phyloP scores from a whole-genome alignment of 2,797 vertebrate species.

The Gymnodraco acuticeps region DNA sequence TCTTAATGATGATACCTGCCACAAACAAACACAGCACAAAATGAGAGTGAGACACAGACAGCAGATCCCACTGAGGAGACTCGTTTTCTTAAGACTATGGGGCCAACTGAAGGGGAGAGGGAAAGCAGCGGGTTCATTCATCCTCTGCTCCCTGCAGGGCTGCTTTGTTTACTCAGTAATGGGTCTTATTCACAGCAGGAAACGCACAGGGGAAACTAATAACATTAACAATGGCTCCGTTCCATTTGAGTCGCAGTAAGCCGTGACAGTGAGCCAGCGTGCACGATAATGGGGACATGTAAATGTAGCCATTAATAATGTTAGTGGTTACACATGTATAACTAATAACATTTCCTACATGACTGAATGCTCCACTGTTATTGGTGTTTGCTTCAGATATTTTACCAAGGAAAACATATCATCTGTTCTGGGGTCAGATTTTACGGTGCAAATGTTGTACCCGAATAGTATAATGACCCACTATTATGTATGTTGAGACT shows the following conservation, averaged over 20 bases:
- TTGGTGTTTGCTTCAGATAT: background rate
- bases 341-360: conserved; percentile 3
- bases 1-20: conserved; percentile 96
- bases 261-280: background rate
- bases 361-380: background rate
- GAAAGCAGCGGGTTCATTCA: background rate
- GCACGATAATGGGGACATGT: background rate
- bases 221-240: background rate
- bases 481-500: too few species aligned
- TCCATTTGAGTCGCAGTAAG: background rate
- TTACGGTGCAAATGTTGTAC: too few species aligned
- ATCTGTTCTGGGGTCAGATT: background rate
- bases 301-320: background rate
- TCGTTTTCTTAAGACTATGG: background rate
- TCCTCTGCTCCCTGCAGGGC: background rate
- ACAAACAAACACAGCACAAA: conserved; percentile 27
- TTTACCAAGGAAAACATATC: background rate
- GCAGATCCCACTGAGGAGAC: background rate
- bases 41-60: conserved; percentile 8
- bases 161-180: conserved; percentile 9
- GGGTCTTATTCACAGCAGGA: conserved; percentile 11
- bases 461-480: too few species aligned
- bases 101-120: conserved; percentile 7
- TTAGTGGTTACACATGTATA: background rate
- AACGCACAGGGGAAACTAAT: background rate